A percentile compares a stretch with the other conserved stretches of the same genome.
These are phyloP conservation scores for Oppia nitens DNA, from an alignment of 1,140 invertebrate genomes.

Conservation along the genomic window DNA sequence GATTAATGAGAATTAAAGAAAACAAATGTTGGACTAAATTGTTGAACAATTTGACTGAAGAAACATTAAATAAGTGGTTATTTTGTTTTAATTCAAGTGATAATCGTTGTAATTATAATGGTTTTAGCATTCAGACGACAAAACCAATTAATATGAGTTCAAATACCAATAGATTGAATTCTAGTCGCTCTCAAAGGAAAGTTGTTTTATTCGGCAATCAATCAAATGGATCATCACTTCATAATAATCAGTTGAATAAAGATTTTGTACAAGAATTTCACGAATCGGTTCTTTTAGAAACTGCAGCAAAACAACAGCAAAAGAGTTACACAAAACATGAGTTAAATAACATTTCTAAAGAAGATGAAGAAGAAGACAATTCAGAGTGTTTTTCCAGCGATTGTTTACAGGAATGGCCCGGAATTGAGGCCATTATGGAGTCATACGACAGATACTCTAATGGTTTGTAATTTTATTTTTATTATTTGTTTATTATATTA, in stretches of 20 bases:
- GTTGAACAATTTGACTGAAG: slow-evolving; percentile 5
- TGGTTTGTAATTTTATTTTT: slow-evolving; percentile 23
- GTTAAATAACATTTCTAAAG: not conserved
- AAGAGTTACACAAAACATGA: too few relatives aligned
- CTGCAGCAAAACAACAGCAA: slow-evolving; percentile 19
- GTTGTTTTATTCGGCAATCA: slow-evolving; percentile 5
- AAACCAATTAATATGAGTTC: slow-evolving; percentile 10
- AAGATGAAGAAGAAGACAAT: slow-evolving; percentile 1
- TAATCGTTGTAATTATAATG: not conserved
- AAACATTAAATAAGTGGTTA: slow-evolving; percentile 1
- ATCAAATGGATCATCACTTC: slow-evolving; percentile 15
- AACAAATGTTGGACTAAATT: not conserved
- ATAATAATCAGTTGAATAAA: slow-evolving; percentile 17
- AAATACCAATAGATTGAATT: slow-evolving; percentile 16
- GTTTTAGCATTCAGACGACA: not conserved
- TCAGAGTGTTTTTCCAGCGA: not conserved
- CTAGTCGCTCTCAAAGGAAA: slow-evolving; percentile 2
- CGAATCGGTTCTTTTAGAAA: slow-evolving; percentile 27
- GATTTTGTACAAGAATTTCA: slow-evolving; percentile 31
- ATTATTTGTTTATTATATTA: slow-evolving; percentile 3
- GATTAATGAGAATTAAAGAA: slow-evolving; percentile 11
- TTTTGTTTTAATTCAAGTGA: not conserved
- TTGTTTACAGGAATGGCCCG: slow-evolving; percentile 23
- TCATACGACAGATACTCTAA: slow-evolving; percentile 28
- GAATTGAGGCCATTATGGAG: slow-evolving; percentile 29